Evolutionary conservation across 2,797 vertebrate genomes (phyloP).

Genomic region (Steatocranus sp.): DNA sequence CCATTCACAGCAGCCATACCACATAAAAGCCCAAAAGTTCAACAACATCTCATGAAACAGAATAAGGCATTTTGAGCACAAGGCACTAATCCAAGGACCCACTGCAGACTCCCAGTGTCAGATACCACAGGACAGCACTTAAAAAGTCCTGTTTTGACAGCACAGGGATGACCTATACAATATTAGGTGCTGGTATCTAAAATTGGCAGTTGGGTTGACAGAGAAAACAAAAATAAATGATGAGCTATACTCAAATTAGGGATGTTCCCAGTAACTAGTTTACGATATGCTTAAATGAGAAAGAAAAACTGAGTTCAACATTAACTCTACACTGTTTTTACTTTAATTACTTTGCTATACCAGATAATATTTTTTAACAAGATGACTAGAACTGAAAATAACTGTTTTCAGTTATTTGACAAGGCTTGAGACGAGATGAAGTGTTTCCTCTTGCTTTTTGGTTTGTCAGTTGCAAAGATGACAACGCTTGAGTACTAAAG

Average conservation of each 20-base stretch:
- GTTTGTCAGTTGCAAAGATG: neutral
- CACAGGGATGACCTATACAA: neutral
- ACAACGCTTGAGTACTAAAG: neutral
- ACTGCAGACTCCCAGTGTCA: neutral
- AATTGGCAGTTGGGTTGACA: neutral
- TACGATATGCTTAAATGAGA: accelerated
- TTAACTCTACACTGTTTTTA: neutral
- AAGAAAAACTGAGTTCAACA: neutral
- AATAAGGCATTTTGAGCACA: neutral
- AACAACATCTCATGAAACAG: neutral
- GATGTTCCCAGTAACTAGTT: neutral
- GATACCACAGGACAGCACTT: neutral
- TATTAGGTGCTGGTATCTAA: neutral
- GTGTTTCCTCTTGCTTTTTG: neutral
- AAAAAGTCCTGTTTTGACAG: neutral
- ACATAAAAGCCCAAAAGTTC: neutral
- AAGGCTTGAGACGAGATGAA: neutral
- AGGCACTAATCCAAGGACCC: neutral
- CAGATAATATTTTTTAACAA: neutral
- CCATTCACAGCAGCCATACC: neutral
- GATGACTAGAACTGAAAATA: neutral
- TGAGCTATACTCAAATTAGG: slow-evolving; percentile 12
- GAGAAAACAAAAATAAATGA: slow-evolving; percentile 46
- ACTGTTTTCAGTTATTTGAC: neutral
- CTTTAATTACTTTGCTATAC: neutral